Conservation (phyloP, 2,113 vertebrate genomes). For the Illadopsis cleaveri region DNA sequence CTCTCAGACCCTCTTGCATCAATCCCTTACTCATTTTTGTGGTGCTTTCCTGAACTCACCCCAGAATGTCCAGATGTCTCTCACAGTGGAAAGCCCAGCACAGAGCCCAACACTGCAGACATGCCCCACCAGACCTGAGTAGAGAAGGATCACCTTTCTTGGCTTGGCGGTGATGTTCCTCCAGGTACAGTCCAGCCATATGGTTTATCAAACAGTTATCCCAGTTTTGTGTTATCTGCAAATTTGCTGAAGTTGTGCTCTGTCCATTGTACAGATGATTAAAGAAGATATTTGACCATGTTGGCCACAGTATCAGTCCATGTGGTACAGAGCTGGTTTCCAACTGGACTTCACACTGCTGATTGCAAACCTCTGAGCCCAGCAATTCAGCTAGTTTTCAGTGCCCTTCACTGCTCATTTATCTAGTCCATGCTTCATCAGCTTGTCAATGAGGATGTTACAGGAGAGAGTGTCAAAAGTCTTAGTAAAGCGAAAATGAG, state of each 20-base stretch:
- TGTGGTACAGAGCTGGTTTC: neutral
- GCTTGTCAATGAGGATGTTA: neutral
- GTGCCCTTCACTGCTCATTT: neutral
- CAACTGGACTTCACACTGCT: neutral
- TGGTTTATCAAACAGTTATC: neutral
- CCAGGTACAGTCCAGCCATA: neutral
- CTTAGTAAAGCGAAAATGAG: neutral
- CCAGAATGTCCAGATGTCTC: neutral
- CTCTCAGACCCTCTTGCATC: neutral
- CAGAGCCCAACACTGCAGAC: neutral
- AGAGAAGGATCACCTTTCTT: neutral
- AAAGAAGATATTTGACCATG: neutral
- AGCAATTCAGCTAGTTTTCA: neutral
- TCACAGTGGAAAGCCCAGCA: neutral
- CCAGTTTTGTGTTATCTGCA: neutral
- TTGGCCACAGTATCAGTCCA: neutral
- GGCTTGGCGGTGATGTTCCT: rapidly evolving
- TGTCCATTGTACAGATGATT: neutral
- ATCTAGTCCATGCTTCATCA: neutral
- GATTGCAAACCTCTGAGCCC: neutral
- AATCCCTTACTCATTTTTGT: neutral
- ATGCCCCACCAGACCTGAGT: neutral
- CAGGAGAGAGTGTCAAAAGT: neutral
- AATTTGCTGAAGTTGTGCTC: neutral
- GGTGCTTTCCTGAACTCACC: neutral